Percentiles rank a stretch among this genome's conserved stretches.
Conservation (phyloP, 2,888 invertebrate species). For the Athetis lepigone region DNA sequence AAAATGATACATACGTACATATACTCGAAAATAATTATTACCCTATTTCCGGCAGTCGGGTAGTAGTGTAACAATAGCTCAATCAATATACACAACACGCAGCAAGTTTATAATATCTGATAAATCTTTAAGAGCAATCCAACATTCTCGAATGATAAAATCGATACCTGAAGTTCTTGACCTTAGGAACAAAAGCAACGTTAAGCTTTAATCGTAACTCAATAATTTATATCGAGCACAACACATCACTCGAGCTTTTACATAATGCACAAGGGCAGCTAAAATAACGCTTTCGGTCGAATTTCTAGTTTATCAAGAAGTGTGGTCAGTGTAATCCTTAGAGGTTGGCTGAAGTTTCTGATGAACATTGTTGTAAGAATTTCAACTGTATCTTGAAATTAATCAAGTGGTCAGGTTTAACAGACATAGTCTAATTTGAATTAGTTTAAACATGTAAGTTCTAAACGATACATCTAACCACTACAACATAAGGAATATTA, state of each 20-base stretch:
- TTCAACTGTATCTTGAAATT: neutral
- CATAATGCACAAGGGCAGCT: slow-evolving; percentile 62
- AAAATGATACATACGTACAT: too few species aligned
- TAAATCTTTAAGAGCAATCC: slow-evolving; percentile 43
- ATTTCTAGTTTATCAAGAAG: slow-evolving; percentile 14
- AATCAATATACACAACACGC: neutral
- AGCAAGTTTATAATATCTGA: slow-evolving; percentile 29
- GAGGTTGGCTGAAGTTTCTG: slow-evolving; percentile 14
- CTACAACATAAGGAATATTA: too few species aligned
- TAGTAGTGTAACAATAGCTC: slow-evolving; percentile 4
- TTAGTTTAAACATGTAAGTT: neutral
- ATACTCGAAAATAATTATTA: too few species aligned
- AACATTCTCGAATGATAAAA: slow-evolving; percentile 49
- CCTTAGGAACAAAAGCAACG: slow-evolving; percentile 54
- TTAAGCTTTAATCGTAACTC: slow-evolving; percentile 61
- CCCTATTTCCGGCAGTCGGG: too few species aligned
- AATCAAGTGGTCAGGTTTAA: neutral
- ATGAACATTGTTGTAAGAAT: neutral
- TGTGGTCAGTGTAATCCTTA: slow-evolving; percentile 19
- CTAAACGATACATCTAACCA: too few species aligned
- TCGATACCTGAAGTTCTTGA: slow-evolving; percentile 61
- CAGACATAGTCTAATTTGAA: neutral
- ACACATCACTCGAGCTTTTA: slow-evolving; percentile 62
- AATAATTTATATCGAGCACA: slow-evolving; percentile 64
- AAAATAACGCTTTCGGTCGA: slow-evolving; percentile 50